Conservation (phyloP, 35 echinoderm and acorn worm genomes). For the Apostichopus californicus region DNA sequence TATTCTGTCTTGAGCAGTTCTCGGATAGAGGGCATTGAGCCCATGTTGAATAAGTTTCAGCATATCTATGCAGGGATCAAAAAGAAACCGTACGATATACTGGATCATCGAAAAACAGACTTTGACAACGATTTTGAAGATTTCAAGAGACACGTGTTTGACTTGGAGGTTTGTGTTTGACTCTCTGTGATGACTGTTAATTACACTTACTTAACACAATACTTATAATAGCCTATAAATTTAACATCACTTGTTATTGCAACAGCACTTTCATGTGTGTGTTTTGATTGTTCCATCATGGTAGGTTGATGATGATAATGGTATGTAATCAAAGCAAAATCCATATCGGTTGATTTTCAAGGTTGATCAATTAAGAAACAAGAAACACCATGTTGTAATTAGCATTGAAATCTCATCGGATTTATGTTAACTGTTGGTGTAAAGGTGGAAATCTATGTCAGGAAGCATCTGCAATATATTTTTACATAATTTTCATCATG, state of each 20-base stretch:
- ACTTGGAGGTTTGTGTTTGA: conserved; percentile 75
- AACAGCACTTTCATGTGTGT: no score
- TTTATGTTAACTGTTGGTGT: conserved; percentile 6
- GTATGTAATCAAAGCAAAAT: no score
- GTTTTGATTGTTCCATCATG: no score
- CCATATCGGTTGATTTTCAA: no score
- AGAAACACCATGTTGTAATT: no score
- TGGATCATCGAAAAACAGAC: conserved; percentile 91
- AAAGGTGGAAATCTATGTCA: background rate
- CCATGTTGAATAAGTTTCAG: conserved; percentile 90
- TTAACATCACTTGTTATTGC: no score
- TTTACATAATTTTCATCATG: no score
- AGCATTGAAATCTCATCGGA: no score
- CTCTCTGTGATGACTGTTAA: background rate
- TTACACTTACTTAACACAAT: no score
- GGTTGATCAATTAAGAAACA: no score
- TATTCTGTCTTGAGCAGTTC: conserved; percentile 81
- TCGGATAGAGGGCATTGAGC: conserved; percentile 91
- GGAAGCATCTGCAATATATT: background rate
- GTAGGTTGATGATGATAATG: no score
- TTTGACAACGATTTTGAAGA: conserved; percentile 99
- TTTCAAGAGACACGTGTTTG: conserved; percentile 86
- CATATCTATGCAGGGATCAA: conserved; percentile 83
- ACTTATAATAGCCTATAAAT: no score
- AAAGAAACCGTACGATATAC: conserved; percentile 97